phyloP scores from a whole-genome alignment of 2,113 vertebrate genomes.

The Aegotheles bennettii region DNA sequence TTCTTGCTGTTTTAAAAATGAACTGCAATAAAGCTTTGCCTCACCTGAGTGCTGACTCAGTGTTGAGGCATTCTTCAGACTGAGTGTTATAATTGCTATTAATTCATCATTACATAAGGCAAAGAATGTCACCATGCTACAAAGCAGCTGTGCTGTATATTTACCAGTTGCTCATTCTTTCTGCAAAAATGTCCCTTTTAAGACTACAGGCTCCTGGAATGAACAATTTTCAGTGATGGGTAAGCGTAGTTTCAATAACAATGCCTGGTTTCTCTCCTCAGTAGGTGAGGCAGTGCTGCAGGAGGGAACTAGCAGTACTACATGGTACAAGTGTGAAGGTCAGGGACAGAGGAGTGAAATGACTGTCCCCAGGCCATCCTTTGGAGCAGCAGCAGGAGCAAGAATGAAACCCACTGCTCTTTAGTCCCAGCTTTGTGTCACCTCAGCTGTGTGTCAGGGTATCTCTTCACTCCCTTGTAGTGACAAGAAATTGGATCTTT shows the following conservation, averaged over 20 bases:
- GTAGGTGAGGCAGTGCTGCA: not conserved
- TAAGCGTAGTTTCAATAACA: not conserved
- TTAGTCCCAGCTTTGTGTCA: not conserved
- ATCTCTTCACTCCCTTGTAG: not conserved
- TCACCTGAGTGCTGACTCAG: not conserved
- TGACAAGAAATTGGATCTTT: not conserved
- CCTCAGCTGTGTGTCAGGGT: not conserved
- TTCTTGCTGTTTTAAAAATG: slow-evolving; percentile 28
- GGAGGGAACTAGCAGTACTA: not conserved
- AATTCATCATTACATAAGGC: not conserved
- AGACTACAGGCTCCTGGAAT: not conserved
- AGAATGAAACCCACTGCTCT: not conserved
- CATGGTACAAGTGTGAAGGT: not conserved
- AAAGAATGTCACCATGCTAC: not conserved
- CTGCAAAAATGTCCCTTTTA: not conserved
- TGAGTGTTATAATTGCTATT: not conserved
- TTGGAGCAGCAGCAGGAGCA: not conserved
- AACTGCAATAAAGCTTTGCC: slow-evolving; percentile 43
- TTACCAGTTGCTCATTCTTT: not conserved
- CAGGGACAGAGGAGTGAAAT: not conserved
- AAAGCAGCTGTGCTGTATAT: not conserved
- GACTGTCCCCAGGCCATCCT: not conserved
- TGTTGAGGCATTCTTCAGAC: not conserved
- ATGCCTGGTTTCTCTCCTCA: not conserved
- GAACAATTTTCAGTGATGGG: not conserved